Evolutionary conservation across 2,797 vertebrate genomes (phyloP).

Genomic region (Vireo griseus): DNA sequence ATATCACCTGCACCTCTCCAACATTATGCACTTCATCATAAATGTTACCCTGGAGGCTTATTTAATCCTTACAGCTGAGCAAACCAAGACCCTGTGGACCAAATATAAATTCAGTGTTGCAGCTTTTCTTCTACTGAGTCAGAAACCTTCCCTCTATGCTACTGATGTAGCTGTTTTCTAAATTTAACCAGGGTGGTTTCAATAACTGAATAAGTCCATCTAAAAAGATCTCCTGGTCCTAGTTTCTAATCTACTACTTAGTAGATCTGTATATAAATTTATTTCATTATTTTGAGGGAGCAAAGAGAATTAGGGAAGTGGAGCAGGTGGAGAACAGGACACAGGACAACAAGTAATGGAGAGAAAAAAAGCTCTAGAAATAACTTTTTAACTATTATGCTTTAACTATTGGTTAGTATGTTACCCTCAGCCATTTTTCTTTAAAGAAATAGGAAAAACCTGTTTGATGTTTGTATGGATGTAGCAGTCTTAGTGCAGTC

Average conservation of each 20-base stretch:
- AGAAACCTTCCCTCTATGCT: not conserved
- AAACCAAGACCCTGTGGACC: not conserved
- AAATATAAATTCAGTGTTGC: not conserved
- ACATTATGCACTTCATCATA: not conserved
- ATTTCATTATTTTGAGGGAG: not conserved
- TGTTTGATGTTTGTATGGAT: not conserved
- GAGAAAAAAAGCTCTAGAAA: not conserved
- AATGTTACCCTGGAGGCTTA: not conserved
- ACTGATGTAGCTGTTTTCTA: not conserved
- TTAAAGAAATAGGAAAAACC: not conserved
- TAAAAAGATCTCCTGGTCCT: not conserved
- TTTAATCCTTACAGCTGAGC: constrained; percentile 18
- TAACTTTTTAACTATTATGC: not conserved
- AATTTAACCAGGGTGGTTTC: not conserved
- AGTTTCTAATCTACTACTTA: not conserved
- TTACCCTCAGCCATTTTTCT: not conserved
- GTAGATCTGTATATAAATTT: not conserved
- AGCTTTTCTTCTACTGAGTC: not conserved
- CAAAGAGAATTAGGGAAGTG: not conserved
- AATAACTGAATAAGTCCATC: not conserved
- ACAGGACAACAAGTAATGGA: not conserved
- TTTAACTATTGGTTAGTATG: not conserved
- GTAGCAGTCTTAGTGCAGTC: not conserved
- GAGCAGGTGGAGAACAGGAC: not conserved
- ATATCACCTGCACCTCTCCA: not conserved